phyloP scores from a whole-genome alignment of 1,140 invertebrate species.

The Diuraphis noxia region DNA sequence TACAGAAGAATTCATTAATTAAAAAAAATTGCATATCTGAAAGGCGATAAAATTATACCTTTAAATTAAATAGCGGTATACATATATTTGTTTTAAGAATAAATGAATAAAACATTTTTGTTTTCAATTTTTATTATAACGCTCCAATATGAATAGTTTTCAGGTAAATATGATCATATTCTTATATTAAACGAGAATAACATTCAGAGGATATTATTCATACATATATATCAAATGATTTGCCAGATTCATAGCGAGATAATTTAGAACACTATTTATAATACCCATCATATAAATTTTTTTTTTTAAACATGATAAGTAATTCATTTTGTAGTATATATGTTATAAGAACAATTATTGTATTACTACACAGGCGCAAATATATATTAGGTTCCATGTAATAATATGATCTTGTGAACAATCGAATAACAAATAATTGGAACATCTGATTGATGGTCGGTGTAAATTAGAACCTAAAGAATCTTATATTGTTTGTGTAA shows the following conservation, averaged over 20 bases:
- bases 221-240: background rate
- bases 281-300: background rate
- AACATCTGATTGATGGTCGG: background rate
- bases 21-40: too few relatives aligned
- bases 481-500: background rate
- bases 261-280: background rate
- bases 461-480: background rate
- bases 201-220: background rate
- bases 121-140: background rate
- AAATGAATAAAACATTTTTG: background rate
- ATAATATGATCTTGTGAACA: background rate
- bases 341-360: background rate
- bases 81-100: background rate
- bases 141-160: background rate
- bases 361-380: background rate
- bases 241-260: background rate
- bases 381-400: background rate
- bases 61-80: background rate
- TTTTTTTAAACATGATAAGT: background rate
- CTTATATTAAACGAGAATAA: background rate
- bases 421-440: background rate
- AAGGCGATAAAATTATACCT: too few relatives aligned
- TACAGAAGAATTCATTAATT: too few relatives aligned
- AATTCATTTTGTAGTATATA: background rate
- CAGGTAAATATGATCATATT: background rate